phyloP scores from a whole-genome alignment of 2,888 invertebrate genomes.

The Hypsopygia costalis region DNA sequence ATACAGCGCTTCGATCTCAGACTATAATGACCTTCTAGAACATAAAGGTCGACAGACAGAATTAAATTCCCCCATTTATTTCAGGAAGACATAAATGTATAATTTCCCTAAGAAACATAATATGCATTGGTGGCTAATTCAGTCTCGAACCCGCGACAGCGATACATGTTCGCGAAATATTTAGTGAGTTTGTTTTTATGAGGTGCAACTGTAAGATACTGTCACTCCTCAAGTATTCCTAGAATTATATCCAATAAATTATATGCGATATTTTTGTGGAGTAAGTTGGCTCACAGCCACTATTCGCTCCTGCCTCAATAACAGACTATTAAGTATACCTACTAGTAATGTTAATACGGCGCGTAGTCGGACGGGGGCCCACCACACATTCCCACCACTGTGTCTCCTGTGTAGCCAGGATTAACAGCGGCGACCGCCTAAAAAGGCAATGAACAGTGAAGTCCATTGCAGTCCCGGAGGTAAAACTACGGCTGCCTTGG shows the following conservation, averaged over 20 bases:
- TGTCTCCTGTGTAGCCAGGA: no score
- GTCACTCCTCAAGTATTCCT: slow-evolving; percentile 60
- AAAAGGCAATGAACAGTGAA: no score
- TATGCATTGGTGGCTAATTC: no score
- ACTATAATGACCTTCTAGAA: slow-evolving; percentile 26
- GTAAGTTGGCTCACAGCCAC: slow-evolving; percentile 69
- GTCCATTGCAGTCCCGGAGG: no score
- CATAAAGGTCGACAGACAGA: slow-evolving; percentile 36
- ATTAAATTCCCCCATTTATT: slow-evolving; percentile 21
- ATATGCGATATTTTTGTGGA: slow-evolving; percentile 73
- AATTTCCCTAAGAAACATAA: no score
- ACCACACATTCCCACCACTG: no score
- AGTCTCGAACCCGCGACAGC: slow-evolving; percentile 23
- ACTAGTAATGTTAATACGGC: not conserved
- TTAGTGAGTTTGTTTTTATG: slow-evolving; percentile 70
- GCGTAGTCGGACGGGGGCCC: no score
- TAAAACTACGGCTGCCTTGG: no score
- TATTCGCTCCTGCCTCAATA: slow-evolving; percentile 50
- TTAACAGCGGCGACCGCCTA: no score
- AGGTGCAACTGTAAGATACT: slow-evolving; percentile 67
- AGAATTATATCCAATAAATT: slow-evolving; percentile 74
- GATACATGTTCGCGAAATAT: slow-evolving; percentile 52
- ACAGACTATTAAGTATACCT: slow-evolving; percentile 45
- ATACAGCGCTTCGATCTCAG: not conserved
- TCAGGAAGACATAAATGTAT: no score